phyloP scores from a whole-genome alignment of 2,797 vertebrate species.

The Hirundo rustica region DNA sequence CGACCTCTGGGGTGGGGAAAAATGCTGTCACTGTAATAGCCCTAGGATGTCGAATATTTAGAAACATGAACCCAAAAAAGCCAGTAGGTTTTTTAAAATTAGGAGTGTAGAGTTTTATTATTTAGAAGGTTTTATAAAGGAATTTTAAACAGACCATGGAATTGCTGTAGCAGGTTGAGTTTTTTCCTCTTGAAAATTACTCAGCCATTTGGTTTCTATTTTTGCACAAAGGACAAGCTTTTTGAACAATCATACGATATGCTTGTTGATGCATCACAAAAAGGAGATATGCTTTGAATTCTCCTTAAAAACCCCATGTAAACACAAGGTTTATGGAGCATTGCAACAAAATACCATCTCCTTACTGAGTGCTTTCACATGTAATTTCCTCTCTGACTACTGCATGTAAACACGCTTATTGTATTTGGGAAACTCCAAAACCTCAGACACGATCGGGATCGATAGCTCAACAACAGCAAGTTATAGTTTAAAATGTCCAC shows the following conservation, averaged over 20 bases:
- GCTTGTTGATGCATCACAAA: conserved; percentile 83
- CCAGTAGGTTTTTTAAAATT: conserved; percentile 43
- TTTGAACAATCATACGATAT: conserved; percentile 82
- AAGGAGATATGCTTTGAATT: conserved; percentile 86
- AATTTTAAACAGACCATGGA: conserved; percentile 78
- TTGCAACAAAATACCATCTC: conserved; percentile 83
- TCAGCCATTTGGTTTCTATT: conserved; percentile 81
- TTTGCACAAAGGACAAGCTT: conserved; percentile 70
- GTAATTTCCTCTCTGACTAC: conserved; percentile 80
- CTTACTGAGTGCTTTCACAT: conserved; percentile 80
- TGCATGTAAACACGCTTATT: conserved; percentile 83
- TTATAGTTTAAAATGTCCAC: not conserved
- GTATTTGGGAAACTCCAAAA: conserved; percentile 76
- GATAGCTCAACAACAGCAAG: conserved; percentile 47
- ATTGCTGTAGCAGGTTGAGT: conserved; percentile 62
- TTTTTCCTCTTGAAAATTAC: conserved; percentile 77
- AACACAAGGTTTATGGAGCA: conserved; percentile 86
- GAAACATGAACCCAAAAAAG: conserved; percentile 68
- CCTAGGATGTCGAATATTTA: conserved; percentile 42
- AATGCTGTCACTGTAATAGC: conserved; percentile 16
- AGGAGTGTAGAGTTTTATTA: conserved; percentile 73
- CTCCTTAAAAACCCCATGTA: conserved; percentile 82
- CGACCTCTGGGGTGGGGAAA: not conserved
- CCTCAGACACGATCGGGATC: conserved; percentile 49
- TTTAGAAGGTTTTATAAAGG: conserved; percentile 81